Evolutionary conservation across 2,797 vertebrate genomes (phyloP).

Genomic region (Hafferia zeledoni): DNA sequence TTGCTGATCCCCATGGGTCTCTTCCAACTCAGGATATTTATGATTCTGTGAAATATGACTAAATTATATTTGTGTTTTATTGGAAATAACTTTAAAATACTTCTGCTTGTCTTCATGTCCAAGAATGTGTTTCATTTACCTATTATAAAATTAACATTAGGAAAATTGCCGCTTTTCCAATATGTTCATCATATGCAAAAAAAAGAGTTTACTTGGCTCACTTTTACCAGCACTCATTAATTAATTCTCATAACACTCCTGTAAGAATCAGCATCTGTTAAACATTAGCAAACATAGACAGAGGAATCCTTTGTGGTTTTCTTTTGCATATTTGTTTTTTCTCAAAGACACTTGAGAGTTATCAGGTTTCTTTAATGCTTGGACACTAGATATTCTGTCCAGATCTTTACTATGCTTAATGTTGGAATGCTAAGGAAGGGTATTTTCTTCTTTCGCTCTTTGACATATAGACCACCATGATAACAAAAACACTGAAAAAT

Average conservation of each 20-base stretch:
- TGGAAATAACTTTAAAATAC: neutral
- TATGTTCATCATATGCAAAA: neutral
- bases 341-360: neutral
- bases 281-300: neutral
- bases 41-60: neutral
- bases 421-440: neutral
- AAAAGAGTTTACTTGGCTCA: neutral
- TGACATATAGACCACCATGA: neutral
- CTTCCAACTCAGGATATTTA: neutral
- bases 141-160: neutral
- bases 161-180: neutral
- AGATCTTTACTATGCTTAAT: neutral
- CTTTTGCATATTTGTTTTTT: neutral
- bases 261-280: conserved; percentile 36
- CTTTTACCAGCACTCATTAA: conserved; percentile 4
- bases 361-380: neutral
- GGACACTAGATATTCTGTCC: neutral
- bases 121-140: neutral
- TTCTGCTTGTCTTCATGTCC: neutral
- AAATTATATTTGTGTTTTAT: neutral
- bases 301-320: neutral
- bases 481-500: neutral
- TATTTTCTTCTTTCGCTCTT: neutral
- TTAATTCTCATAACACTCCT: conserved; percentile 42
- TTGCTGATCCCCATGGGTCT: neutral